A percentile compares a stretch with the other conserved stretches of the same genome.
These are phyloP conservation scores for Brienomyrus longianalis DNA, from an alignment of 2,113 vertebrate species.

Conservation along the genomic window DNA sequence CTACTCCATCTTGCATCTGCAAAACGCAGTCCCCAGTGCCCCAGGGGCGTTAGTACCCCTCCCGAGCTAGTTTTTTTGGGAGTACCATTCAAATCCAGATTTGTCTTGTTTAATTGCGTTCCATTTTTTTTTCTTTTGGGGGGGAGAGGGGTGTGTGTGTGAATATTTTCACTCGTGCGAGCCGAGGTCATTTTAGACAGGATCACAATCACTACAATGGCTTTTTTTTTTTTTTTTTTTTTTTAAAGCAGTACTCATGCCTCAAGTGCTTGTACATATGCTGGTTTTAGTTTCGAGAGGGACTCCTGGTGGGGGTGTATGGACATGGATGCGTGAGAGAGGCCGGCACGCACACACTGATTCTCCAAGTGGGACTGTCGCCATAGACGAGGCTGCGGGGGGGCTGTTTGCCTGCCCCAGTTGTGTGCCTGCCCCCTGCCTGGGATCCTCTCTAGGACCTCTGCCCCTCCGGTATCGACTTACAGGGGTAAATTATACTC, in stretches of 20 bases:
- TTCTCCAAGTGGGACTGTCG: neutral
- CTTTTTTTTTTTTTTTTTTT: neutral
- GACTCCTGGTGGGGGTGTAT: neutral
- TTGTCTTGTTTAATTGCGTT: slow-evolving; percentile 37
- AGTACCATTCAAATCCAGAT: slow-evolving; percentile 39
- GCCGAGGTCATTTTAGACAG: neutral
- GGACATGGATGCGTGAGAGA: neutral
- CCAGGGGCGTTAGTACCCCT: slow-evolving; percentile 54
- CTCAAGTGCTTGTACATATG: neutral
- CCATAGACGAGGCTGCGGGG: neutral
- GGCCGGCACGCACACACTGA: neutral
- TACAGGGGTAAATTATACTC: slow-evolving; percentile 64
- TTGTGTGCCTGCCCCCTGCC: slow-evolving; percentile 7
- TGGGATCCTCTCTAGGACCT: slow-evolving; percentile 47
- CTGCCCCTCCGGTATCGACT: slow-evolving; percentile 57
- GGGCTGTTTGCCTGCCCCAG: slow-evolving; percentile 30
- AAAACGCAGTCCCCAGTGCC: slow-evolving; percentile 44
- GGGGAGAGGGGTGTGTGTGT: no score
- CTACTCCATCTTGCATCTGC: neutral
- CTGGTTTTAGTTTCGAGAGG: neutral
- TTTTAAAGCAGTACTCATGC: neutral
- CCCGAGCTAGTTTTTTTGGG: slow-evolving; percentile 42
- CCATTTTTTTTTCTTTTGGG: no score
- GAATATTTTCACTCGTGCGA: neutral
- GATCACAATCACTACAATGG: neutral